Evolutionary conservation across 1,140 invertebrate species (phyloP).

Genomic region (Physella acuta): DNA sequence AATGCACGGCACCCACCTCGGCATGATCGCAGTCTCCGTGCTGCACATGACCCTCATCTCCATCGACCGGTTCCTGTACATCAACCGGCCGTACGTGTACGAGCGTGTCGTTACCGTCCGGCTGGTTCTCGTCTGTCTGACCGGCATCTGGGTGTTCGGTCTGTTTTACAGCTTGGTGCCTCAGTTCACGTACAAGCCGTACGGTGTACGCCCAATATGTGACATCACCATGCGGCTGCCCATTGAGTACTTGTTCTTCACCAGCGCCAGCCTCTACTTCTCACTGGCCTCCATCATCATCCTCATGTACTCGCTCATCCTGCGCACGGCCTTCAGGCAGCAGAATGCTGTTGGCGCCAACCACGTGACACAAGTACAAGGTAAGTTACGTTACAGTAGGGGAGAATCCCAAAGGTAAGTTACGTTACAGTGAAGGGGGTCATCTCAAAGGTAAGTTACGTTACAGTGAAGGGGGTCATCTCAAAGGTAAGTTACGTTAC

Average conservation of each 20-base stretch:
- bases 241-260: neutral
- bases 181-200: constrained; percentile 5
- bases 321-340: neutral
- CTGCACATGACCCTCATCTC: constrained; percentile 15
- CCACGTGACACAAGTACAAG: neutral
- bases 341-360: neutral
- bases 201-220: neutral
- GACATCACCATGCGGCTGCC: neutral
- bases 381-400: too few relatives aligned
- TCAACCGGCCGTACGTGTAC: constrained; percentile 8
- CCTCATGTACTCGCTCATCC: neutral
- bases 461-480: too few relatives aligned
- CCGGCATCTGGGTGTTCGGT: constrained; percentile 1
- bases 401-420: too few relatives aligned
- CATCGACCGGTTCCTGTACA: constrained; percentile 17
- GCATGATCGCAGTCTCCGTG: neutral
- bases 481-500: too few relatives aligned
- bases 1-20: neutral
- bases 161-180: constrained; percentile 1
- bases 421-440: too few relatives aligned
- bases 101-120: neutral
- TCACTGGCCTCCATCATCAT: neutral
- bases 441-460: too few relatives aligned
- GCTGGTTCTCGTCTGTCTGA: neutral
- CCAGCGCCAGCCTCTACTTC: neutral